Percentiles rank a stretch among this genome's conserved stretches.
These are phyloP conservation scores for Dromius quadrimaculatus DNA, from an alignment of 2,888 invertebrate species.

Conservation along the genomic window DNA sequence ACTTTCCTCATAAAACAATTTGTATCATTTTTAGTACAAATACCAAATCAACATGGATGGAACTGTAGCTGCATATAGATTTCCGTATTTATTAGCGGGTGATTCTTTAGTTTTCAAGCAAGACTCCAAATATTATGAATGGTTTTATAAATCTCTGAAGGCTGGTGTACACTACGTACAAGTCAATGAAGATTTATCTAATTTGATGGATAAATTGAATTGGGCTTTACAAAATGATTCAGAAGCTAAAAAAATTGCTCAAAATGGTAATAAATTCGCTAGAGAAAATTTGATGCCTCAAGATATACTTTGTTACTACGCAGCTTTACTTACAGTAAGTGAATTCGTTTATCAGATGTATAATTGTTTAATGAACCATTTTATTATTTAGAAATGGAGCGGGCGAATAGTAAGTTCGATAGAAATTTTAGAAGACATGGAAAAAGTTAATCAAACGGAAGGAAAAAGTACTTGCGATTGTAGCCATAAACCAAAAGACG, in stretches of 20 bases:
- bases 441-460: constrained; percentile 70
- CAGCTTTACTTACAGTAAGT: constrained; percentile 74
- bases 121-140: constrained; percentile 93
- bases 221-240: constrained; percentile 84
- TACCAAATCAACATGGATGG: constrained; percentile 96
- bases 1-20: too few species aligned
- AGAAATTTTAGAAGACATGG: constrained; percentile 73
- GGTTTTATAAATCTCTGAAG: constrained; percentile 84
- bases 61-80: constrained; percentile 94
- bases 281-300: constrained; percentile 84
- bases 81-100: constrained; percentile 91
- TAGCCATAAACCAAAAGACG: constrained; percentile 62
- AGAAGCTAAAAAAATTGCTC: constrained; percentile 75
- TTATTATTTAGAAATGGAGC: constrained; percentile 76
- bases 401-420: constrained; percentile 73
- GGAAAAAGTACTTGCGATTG: constrained; percentile 65
- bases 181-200: constrained; percentile 81
- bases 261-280: constrained; percentile 78
- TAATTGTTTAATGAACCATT: background rate
- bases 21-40: constrained; percentile 81
- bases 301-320: constrained; percentile 90
- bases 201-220: constrained; percentile 81
- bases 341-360: background rate
- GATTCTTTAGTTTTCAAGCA: constrained; percentile 92
- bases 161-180: constrained; percentile 88